Percentiles rank a stretch among this genome's conserved stretches.
Evolutionary conservation across 2,113 vertebrate genomes (phyloP).

Genomic region (Pipra filicauda): DNA sequence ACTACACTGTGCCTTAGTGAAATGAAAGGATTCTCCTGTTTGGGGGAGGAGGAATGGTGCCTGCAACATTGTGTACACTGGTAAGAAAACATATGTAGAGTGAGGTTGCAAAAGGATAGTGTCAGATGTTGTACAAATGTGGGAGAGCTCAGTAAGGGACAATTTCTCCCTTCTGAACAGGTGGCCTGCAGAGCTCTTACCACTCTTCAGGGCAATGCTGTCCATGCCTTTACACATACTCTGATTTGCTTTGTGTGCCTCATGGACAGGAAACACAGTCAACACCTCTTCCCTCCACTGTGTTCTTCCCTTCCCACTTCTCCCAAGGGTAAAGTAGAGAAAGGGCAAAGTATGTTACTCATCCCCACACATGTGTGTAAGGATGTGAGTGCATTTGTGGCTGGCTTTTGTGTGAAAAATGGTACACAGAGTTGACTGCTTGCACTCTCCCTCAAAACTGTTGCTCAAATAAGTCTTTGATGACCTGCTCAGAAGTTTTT

Average conservation of each 20-base stretch:
- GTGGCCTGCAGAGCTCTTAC: neutral
- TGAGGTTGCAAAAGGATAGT: neutral
- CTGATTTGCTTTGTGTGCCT: neutral
- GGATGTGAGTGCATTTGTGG: neutral
- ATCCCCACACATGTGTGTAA: no score
- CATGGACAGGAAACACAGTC: neutral
- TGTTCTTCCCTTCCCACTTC: neutral
- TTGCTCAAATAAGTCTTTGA: neutral
- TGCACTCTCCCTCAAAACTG: neutral
- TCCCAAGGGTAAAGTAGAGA: neutral
- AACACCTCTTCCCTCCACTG: neutral
- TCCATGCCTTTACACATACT: neutral
- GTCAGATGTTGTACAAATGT: neutral
- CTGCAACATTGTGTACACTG: neutral
- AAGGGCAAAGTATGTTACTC: neutral
- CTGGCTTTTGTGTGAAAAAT: neutral
- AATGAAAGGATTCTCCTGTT: neutral
- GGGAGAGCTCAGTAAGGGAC: neutral
- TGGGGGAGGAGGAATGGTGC: neutral
- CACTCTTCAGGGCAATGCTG: neutral
- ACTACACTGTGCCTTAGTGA: neutral
- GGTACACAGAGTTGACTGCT: fast-evolving
- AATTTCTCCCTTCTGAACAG: neutral
- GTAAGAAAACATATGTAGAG: neutral
- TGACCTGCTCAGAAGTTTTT: neutral